A percentile compares a stretch with the other conserved stretches of the same genome.
Evolutionary conservation across 1,140 invertebrate genomes (phyloP).

Genomic region (Camponotus vicinus): DNA sequence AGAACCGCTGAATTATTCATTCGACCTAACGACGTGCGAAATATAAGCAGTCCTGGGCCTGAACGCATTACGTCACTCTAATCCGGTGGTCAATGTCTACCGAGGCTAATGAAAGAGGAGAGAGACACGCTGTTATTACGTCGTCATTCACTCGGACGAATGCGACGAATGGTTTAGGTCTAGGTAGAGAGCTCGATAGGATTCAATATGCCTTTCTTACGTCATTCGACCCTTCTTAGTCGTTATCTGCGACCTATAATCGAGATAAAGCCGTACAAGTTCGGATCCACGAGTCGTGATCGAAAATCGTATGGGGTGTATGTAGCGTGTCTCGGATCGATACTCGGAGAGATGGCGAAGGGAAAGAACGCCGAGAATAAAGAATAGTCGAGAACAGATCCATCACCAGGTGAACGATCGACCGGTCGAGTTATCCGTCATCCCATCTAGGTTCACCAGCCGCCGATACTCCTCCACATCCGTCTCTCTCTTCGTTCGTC

Average conservation of each 20-base stretch:
- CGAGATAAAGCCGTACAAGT: conserved; percentile 67
- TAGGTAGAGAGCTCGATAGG: conserved; percentile 53
- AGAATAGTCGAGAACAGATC: conserved; percentile 72
- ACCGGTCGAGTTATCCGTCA: conserved; percentile 71
- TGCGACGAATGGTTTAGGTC: conserved; percentile 29
- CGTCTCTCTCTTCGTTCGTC: neutral
- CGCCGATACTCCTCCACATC: conserved; percentile 42
- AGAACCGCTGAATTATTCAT: conserved; percentile 59
- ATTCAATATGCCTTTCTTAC: conserved; percentile 39
- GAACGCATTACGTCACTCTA: conserved; percentile 55
- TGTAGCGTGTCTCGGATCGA: conserved; percentile 3
- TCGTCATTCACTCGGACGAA: conserved; percentile 51
- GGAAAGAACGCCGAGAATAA: conserved; percentile 51
- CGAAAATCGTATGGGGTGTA: conserved; percentile 70
- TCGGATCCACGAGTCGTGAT: conserved; percentile 57
- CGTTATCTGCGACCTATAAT: conserved; percentile 66
- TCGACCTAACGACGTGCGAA: conserved; percentile 29
- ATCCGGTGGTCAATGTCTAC: conserved; percentile 57
- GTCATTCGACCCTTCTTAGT: neutral
- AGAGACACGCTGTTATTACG: conserved; percentile 57
- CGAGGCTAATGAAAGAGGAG: conserved; percentile 6
- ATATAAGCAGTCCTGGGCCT: conserved; percentile 21
- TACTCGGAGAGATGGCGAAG: neutral
- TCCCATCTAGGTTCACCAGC: conserved; percentile 69
- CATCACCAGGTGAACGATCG: conserved; percentile 73